A percentile compares a stretch with the other conserved stretches of the same genome.
Evolutionary conservation across 2,113 vertebrate species (phyloP).

Genomic region (Ranitomeya imitator): DNA sequence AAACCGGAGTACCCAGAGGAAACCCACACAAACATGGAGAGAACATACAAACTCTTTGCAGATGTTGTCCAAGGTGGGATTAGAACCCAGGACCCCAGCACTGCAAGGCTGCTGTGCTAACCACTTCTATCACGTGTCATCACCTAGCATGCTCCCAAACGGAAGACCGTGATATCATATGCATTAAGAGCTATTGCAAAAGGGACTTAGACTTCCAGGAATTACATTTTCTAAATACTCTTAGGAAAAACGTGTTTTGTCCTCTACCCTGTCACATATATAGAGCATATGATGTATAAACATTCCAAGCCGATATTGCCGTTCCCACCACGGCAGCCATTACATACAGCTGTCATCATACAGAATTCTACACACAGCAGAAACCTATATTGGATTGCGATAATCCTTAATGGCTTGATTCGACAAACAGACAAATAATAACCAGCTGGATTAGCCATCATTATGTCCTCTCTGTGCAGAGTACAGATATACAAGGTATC

Average conservation of each 20-base stretch:
- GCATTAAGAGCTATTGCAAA: too few relatives aligned
- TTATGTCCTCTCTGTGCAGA: conserved; percentile 1
- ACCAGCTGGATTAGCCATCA: conserved; percentile 26
- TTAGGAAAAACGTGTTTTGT: not conserved
- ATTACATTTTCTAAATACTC: not conserved
- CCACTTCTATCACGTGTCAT: too few relatives aligned
- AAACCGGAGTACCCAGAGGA: too few relatives aligned
- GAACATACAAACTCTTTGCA: too few relatives aligned
- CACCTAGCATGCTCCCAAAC: too few relatives aligned
- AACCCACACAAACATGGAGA: too few relatives aligned
- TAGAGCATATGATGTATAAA: not conserved
- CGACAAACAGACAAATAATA: conserved; percentile 41
- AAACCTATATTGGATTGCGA: conserved; percentile 39
- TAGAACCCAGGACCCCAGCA: too few relatives aligned
- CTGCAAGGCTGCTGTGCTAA: too few relatives aligned
- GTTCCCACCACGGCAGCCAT: not conserved
- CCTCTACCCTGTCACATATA: not conserved
- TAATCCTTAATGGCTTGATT: conserved; percentile 46
- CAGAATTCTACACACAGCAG: not conserved
- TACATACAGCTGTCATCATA: not conserved
- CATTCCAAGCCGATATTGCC: not conserved
- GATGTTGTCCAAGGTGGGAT: too few relatives aligned
- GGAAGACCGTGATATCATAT: too few relatives aligned
- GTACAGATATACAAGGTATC: conserved; percentile 21
- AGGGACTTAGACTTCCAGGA: too few relatives aligned